Conservation (phyloP, 2,888 invertebrate species). For the Amphipoea lucens region DNA sequence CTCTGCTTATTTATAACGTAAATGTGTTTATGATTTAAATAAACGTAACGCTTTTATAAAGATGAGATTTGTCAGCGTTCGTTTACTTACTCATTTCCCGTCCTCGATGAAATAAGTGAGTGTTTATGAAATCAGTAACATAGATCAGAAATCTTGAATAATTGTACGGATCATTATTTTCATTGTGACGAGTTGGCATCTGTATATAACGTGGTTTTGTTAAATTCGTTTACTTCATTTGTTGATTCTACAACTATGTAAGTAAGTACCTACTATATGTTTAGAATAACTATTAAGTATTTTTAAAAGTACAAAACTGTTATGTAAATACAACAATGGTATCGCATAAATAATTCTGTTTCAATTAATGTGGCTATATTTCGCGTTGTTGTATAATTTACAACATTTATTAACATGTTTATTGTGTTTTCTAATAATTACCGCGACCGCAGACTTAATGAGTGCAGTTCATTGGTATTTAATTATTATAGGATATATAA, state of each 20-base stretch:
- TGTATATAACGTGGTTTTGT: neutral
- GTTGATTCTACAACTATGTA: neutral
- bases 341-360: constrained; percentile 8
- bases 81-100: constrained; percentile 62
- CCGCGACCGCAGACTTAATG: constrained; percentile 50
- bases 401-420: constrained; percentile 32
- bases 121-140: constrained; percentile 43
- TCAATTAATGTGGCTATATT: constrained; percentile 8
- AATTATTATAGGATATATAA: constrained; percentile 29
- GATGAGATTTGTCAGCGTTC: constrained; percentile 64
- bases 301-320: neutral
- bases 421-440: constrained; percentile 36
- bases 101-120: constrained; percentile 48
- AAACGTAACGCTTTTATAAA: constrained; percentile 65
- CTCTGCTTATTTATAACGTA: constrained; percentile 79
- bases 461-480: constrained; percentile 29
- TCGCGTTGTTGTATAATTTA: constrained; percentile 12
- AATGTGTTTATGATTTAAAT: constrained; percentile 74
- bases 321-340: neutral
- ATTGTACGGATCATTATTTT: constrained; percentile 2
- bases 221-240: neutral
- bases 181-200: neutral
- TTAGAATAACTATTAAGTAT: neutral
- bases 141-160: constrained; percentile 34
- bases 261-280: neutral